Conservation (phyloP, 2,888 invertebrate species). For the Drosophila prolongata region DNA sequence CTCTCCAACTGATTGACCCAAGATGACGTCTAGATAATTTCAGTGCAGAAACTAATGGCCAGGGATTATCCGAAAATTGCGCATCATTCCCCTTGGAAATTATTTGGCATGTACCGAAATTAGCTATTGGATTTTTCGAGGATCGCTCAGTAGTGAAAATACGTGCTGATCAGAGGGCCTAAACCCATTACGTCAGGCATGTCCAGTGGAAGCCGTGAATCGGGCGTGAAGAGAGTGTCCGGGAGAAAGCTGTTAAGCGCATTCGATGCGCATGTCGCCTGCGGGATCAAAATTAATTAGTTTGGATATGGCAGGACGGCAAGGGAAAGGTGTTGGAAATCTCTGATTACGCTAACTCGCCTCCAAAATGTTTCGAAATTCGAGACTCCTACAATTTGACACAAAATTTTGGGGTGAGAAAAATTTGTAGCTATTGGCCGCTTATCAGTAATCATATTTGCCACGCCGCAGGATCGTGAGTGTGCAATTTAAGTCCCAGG, state of each 20-base stretch:
- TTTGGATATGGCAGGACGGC: slow-evolving; percentile 40
- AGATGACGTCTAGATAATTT: slow-evolving; percentile 6
- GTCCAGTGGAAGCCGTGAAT: slow-evolving; percentile 31
- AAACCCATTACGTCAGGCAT: slow-evolving; percentile 67
- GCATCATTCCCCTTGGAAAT: not conserved
- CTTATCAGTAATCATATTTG: slow-evolving; percentile 73
- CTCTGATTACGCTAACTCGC: slow-evolving; percentile 63
- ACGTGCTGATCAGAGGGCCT: slow-evolving; percentile 51
- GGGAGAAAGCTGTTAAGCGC: slow-evolving; percentile 70
- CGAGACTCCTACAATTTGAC: slow-evolving; percentile 46
- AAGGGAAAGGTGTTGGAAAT: slow-evolving; percentile 73
- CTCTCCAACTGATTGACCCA: not conserved
- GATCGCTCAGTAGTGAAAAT: no score
- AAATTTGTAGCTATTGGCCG: slow-evolving; percentile 4
- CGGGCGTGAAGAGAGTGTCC: slow-evolving; percentile 15
- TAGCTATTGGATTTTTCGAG: slow-evolving; percentile 9
- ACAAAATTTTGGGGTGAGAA: slow-evolving; percentile 22
- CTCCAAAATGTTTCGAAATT: slow-evolving; percentile 54
- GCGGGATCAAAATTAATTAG: slow-evolving; percentile 59
- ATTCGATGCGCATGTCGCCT: slow-evolving; percentile 70
- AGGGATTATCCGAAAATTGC: slow-evolving; percentile 36
- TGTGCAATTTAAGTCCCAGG: slow-evolving; percentile 73
- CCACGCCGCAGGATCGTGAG: slow-evolving; percentile 60
- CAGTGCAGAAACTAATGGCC: not conserved
- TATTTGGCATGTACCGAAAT: not conserved